Evolutionary conservation across 2,113 vertebrate genomes (phyloP).

Genomic region (Orthonyx spaldingii): DNA sequence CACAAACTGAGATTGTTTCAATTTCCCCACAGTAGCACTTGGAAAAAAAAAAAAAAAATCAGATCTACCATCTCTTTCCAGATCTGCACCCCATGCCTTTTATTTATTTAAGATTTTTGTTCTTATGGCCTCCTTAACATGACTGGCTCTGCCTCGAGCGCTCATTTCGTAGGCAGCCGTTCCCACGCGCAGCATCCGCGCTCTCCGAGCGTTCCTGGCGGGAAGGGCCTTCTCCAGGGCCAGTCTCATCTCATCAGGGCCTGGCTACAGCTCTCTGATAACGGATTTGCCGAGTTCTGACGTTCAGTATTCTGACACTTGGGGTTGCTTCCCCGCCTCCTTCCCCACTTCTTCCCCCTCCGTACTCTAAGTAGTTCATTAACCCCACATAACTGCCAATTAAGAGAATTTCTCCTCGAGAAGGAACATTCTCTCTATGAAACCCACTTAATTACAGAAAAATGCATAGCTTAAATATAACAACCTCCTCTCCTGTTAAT

Average conservation of each 20-base stretch:
- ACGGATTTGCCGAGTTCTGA: background rate
- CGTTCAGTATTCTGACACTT: background rate
- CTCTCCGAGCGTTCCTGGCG: rapidly evolving
- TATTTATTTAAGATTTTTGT: background rate
- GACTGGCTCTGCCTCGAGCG: background rate
- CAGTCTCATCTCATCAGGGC: background rate
- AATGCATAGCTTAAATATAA: background rate
- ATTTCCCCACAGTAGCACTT: conserved; percentile 46
- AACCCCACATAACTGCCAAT: conserved; percentile 1
- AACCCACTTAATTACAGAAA: conserved; percentile 12
- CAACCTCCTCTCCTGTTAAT: background rate
- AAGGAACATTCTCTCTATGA: background rate
- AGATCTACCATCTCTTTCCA: background rate
- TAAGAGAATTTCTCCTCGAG: background rate
- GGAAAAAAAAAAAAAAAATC: background rate
- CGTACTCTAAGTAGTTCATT: conserved; percentile 10
- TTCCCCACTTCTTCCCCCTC: background rate
- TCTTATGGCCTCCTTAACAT: background rate
- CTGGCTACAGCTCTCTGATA: background rate
- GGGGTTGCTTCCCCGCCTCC: background rate
- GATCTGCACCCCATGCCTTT: background rate
- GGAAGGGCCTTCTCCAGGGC: background rate
- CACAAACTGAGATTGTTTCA: conserved; percentile 55
- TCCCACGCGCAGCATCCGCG: background rate
- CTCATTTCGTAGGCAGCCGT: background rate